Evolutionary conservation across 2,113 vertebrate genomes (phyloP).

Genomic region (Seriola aureovittata): DNA sequence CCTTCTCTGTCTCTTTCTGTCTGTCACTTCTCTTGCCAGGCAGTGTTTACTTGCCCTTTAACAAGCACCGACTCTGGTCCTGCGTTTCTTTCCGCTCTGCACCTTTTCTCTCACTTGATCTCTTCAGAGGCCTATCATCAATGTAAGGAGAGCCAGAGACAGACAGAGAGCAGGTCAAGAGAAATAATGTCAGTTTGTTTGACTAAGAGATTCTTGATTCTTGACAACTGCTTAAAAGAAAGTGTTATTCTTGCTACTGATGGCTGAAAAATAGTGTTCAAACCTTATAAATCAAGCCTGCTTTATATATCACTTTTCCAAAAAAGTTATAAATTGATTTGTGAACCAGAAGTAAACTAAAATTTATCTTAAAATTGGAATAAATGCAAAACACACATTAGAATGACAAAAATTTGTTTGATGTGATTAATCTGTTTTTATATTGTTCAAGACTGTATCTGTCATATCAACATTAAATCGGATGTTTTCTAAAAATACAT

Average conservation of each 20-base stretch:
- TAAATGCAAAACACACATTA: background rate
- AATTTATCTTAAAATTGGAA: background rate
- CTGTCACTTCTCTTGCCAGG: conserved; percentile 29
- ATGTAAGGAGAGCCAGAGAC: conserved; percentile 16
- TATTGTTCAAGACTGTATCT: background rate
- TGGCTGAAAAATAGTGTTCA: background rate
- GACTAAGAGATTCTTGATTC: conserved; percentile 20
- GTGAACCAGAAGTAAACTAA: background rate
- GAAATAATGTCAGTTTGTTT: conserved; percentile 41
- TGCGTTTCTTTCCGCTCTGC: conserved; percentile 61
- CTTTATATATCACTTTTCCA: background rate
- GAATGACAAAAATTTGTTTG: background rate
- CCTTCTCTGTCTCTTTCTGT: background rate
- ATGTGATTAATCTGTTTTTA: background rate
- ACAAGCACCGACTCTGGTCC: conserved; percentile 32
- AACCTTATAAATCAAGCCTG: background rate
- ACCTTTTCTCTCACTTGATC: conserved; percentile 52
- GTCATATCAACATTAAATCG: background rate
- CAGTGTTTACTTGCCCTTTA: conserved; percentile 58
- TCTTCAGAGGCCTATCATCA: conserved; percentile 50
- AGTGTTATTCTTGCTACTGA: background rate
- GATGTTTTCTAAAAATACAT: background rate
- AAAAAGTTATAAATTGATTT: background rate
- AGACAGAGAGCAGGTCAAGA: conserved; percentile 32
- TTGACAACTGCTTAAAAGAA: conserved; percentile 13